These are phyloP conservation scores for Carposina sasakii DNA, from an alignment of 1,140 invertebrate species.

Conservation along the genomic window DNA sequence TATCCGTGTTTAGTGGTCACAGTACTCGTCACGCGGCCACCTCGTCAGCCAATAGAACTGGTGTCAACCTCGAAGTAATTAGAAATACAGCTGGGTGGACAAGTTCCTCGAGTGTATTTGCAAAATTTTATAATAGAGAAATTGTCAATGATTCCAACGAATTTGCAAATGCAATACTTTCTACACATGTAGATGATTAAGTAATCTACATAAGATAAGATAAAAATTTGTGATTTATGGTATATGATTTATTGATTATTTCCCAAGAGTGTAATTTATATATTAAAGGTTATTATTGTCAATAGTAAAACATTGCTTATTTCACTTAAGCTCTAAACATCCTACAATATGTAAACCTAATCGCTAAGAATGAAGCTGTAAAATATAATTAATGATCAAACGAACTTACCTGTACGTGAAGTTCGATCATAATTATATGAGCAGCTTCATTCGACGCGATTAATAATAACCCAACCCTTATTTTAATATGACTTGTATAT, in stretches of 20 bases:
- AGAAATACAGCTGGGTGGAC: slow-evolving; percentile 1
- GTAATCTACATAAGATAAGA: not conserved
- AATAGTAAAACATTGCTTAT: not conserved
- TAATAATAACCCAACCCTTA: not conserved
- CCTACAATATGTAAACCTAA: no score
- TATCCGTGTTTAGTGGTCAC: not conserved
- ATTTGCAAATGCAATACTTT: not conserved
- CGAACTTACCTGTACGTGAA: no score
- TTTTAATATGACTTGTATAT: not conserved
- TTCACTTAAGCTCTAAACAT: slow-evolving; percentile 1
- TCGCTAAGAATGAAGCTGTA: no score
- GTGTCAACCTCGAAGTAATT: not conserved
- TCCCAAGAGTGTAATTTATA: no score
- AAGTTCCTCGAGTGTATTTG: not conserved
- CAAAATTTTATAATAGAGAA: not conserved
- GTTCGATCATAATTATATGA: no score
- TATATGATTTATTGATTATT: not conserved
- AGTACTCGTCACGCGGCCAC: not conserved
- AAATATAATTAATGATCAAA: no score
- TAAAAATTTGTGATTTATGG: not conserved
- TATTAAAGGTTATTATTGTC: no score
- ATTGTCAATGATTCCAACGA: not conserved
- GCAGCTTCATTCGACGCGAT: slow-evolving; percentile 7
- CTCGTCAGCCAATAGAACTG: not conserved
- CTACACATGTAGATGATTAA: not conserved